phyloP scores from a whole-genome alignment of 2,888 invertebrate genomes.

The Hoplodrina ambigua region DNA sequence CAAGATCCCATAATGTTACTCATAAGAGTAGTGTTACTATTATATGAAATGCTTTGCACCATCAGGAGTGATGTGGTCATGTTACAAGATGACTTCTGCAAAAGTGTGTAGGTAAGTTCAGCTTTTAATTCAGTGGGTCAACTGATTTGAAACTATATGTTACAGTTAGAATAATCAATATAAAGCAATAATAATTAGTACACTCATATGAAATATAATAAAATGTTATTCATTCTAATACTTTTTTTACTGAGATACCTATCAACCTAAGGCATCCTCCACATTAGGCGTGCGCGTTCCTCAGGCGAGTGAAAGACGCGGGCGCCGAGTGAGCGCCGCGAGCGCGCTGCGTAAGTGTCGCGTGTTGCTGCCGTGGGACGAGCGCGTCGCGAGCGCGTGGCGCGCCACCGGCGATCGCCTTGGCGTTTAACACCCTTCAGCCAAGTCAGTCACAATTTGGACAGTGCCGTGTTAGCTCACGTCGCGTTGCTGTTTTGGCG shows the following conservation, averaged over 20 bases:
- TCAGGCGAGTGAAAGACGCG: too few relatives aligned
- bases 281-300: too few relatives aligned
- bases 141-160: conserved; percentile 7
- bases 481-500: too few relatives aligned
- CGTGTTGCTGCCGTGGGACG: too few relatives aligned
- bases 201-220: conserved; percentile 14
- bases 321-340: too few relatives aligned
- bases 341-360: too few relatives aligned
- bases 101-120: not conserved
- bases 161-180: not conserved
- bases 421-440: too few relatives aligned
- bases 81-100: not conserved
- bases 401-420: too few relatives aligned
- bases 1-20: not conserved
- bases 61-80: not conserved
- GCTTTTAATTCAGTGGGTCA: not conserved
- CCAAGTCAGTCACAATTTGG: too few relatives aligned
- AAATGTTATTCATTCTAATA: not conserved
- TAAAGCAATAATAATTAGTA: not conserved
- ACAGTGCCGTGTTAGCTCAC: too few relatives aligned
- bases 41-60: not conserved
- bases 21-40: not conserved
- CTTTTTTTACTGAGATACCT: not conserved
- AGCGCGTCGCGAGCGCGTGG: too few relatives aligned
- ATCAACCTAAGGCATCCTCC: too few relatives aligned